These are phyloP conservation scores for Oryctolagus cuniculus DNA, from an alignment of 2,113 vertebrate species.

Conservation along the genomic window mOryCun1.1 NC_091453.1:101819501-101820000, in stretches of 20 bases:
- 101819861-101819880: slow-evolving; percentile 6
- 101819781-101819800: slow-evolving; percentile 18
- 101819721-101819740: neutral
- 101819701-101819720: too few species aligned
- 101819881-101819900: slow-evolving; percentile 58
- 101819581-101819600: too few species aligned
- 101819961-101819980: slow-evolving; percentile 14
- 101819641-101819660: too few species aligned
- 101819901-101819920: neutral
- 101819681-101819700: too few species aligned
- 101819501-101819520: too few species aligned
- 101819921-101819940: neutral
- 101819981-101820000: neutral
- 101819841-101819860: neutral
- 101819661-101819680: too few species aligned
- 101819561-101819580: too few species aligned
- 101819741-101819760: neutral
- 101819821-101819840: neutral
- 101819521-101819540: too few species aligned
- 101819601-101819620: too few species aligned
- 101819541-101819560: too few species aligned
- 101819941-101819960: slow-evolving; percentile 44
- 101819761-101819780: slow-evolving; percentile 36
- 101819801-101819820: neutral
- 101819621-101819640: too few species aligned